Conservation (phyloP, 2,888 invertebrate species). For the Dasysyrphus tricinctus region DNA sequence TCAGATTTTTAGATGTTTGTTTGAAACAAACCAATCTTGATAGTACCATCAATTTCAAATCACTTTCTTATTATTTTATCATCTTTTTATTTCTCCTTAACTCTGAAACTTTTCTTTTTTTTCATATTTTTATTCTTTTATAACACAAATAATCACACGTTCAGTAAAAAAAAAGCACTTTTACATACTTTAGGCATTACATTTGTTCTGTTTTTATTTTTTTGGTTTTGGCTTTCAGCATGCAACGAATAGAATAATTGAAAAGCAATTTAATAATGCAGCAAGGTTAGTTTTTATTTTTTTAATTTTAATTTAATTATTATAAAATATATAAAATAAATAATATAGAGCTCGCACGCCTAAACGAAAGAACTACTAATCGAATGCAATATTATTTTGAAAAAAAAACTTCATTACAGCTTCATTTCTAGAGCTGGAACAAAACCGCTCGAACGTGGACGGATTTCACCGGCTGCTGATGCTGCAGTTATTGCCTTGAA, state of each 20-base stretch:
- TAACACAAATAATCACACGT: constrained; percentile 51
- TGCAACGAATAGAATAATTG: constrained; percentile 83
- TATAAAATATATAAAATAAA: constrained; percentile 22
- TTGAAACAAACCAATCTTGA: background rate
- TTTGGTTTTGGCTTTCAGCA: constrained; percentile 83
- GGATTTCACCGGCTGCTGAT: constrained; percentile 86
- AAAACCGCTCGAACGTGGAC: constrained; percentile 87
- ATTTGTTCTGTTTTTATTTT: constrained; percentile 63
- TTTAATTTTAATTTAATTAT: constrained; percentile 46
- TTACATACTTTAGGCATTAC: constrained; percentile 71
- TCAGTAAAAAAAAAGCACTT: constrained; percentile 64
- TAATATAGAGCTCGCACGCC: constrained; percentile 53
- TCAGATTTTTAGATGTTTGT: background rate
- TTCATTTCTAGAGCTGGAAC: constrained; percentile 79
- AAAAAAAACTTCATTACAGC: constrained; percentile 75
- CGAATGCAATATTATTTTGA: constrained; percentile 56
- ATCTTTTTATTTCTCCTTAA: constrained; percentile 37
- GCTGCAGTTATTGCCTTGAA: constrained; percentile 82
- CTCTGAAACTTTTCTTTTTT: constrained; percentile 18
- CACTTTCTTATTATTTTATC: constrained; percentile 23
- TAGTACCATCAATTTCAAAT: background rate
- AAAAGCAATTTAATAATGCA: constrained; percentile 81
- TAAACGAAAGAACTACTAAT: constrained; percentile 61
- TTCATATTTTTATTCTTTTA: constrained; percentile 42
- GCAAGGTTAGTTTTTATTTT: constrained; percentile 82